Evolutionary conservation across 2,888 invertebrate species (phyloP), one percentile per base, ranked within the genome.

Genomic region (Chalcis sispes): DNA sequence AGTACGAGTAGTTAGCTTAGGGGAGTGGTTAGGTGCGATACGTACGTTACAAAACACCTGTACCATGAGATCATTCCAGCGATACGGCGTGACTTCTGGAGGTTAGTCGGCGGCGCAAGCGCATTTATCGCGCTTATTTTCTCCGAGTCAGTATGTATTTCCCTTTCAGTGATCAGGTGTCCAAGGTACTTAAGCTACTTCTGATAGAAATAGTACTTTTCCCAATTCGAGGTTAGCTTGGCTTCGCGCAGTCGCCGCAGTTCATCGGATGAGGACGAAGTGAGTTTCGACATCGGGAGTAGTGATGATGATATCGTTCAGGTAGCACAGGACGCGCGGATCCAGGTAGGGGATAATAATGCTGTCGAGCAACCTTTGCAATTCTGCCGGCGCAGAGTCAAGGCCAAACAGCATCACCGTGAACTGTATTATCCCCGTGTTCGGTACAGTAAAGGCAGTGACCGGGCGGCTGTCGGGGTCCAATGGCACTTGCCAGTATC

Each of bases 371-470:
- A 59, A 20, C 1, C 36, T 5, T 27, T 54, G 54, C 4, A 27
- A 36, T 40, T 3, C n/a, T 7, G 46, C 46, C n/a, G n/a, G 46
- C 4, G 46, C n/a, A 32, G 82, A 70, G 79, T 79, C 71, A 73
- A 84, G 67, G 71, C 83, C 77, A 62, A 86, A 84, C 0, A 85
- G 85, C 80, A 85, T 75, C 0, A 81, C 75, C 4, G 58, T 74
- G 67, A 86, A 87, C 10, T 85, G 81, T 56, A 76, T 84, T 59
- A 81, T 72, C 1, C 84, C 84, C 18, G 80, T 52, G 10, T 76
- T 77, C 0, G 84, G 85, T 1, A 85, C 81, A 0, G 82, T 81
- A 62, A 85, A 86, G 2, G 85, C 84, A 5, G 85, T 85, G 3
- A 80, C 76, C 18, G 75, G 75, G 15, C 78, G 54, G 23, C 80